Conservation (phyloP, 2,888 invertebrate genomes). For the Cerceris ruficornis region DNA sequence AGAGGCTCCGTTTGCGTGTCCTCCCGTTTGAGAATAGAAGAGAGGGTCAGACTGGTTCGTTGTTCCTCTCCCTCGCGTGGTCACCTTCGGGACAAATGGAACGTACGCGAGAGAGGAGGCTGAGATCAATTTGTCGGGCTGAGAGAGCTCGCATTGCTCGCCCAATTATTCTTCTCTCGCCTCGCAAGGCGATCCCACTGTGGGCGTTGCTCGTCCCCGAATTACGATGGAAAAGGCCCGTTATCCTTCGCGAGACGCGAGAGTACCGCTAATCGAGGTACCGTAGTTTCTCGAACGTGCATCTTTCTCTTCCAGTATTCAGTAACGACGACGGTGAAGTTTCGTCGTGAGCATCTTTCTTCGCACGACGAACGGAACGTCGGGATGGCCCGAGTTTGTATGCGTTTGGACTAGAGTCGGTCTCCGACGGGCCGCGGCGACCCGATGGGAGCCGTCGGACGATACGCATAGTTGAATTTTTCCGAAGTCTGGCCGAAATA, state of each 20-base stretch:
- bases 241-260: slow-evolving; percentile 29
- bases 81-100: slow-evolving; percentile 43
- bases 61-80: slow-evolving; percentile 59
- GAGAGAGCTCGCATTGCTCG: slow-evolving; percentile 48
- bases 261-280: slow-evolving; percentile 18
- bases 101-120: slow-evolving; percentile 53
- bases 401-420: slow-evolving; percentile 59
- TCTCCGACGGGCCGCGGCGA: slow-evolving; percentile 30
- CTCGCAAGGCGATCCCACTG: slow-evolving; percentile 29
- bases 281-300: slow-evolving; percentile 44
- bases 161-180: slow-evolving; percentile 35
- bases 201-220: not conserved
- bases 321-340: slow-evolving; percentile 15
- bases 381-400: slow-evolving; percentile 17
- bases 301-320: slow-evolving; percentile 23
- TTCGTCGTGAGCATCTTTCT: slow-evolving; percentile 18
- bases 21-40: slow-evolving; percentile 43
- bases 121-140: slow-evolving; percentile 67
- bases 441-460: slow-evolving; percentile 29
- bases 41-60: slow-evolving; percentile 63
- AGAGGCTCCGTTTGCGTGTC: slow-evolving; percentile 34
- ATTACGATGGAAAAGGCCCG: slow-evolving; percentile 6
- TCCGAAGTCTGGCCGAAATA: slow-evolving; percentile 5
- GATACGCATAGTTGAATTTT: slow-evolving; percentile 50
- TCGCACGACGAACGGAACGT: slow-evolving; percentile 15